Conservation (phyloP, 30 jellyfish, hydroid and myxozoan species). For the Hydractinia symbiolongicarpus region DNA sequence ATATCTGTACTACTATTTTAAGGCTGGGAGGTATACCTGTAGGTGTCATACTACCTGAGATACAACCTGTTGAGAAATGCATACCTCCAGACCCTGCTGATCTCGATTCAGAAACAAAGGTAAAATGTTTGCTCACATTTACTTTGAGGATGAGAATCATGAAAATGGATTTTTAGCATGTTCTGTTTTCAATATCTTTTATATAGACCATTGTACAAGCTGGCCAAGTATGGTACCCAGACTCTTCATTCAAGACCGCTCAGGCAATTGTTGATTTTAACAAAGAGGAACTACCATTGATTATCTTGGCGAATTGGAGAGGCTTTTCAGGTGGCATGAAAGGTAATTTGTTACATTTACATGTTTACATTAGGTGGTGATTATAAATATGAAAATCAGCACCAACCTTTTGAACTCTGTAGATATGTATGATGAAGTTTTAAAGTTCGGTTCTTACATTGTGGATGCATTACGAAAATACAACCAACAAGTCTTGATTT, state of each 20-base stretch:
- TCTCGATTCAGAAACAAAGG: constrained; percentile 88
- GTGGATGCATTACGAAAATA: constrained; percentile 90
- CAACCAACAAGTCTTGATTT: constrained; percentile 83
- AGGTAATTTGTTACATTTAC: constrained; percentile 33
- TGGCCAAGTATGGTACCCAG: constrained; percentile 99
- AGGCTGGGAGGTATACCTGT: constrained; percentile 98
- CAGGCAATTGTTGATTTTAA: constrained; percentile 84
- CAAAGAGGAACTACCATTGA: constrained; percentile 88
- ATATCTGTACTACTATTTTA: background rate
- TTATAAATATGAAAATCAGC: background rate
- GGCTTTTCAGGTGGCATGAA: constrained; percentile 99
- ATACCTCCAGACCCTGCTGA: constrained; percentile 99
- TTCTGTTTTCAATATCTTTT: background rate
- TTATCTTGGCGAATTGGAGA: constrained; percentile 93
- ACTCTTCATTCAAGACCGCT: constrained; percentile 91
- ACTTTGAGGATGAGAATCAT: background rate
- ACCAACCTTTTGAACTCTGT: background rate
- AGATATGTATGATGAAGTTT: constrained; percentile 96
- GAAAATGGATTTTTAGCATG: background rate
- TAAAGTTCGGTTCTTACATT: constrained; percentile 94
- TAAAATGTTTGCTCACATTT: background rate
- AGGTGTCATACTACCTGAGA: constrained; percentile 80
- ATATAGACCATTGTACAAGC: constrained; percentile 71
- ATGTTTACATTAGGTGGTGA: background rate
- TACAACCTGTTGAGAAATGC: constrained; percentile 62